Conservation (phyloP, 2,888 invertebrate genomes). For the Dolichopus griseipennis region DNA sequence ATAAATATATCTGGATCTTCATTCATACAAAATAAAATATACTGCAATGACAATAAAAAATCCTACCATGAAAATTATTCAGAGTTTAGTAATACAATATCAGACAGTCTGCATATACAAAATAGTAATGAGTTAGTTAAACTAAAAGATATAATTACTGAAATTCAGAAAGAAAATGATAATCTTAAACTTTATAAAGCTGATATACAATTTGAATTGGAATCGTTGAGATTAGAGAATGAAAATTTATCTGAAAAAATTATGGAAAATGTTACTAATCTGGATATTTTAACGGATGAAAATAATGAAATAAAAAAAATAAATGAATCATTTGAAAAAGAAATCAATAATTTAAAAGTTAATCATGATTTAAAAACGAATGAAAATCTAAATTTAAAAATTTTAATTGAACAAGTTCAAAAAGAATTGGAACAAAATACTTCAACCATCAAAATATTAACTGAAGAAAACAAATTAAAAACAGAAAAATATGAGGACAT, state of each 20-base stretch:
- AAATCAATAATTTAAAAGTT: neutral
- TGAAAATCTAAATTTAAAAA: neutral
- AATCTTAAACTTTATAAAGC: neutral
- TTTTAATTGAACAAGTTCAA: neutral
- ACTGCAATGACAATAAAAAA: too few species aligned
- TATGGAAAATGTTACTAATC: neutral
- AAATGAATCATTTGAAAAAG: neutral
- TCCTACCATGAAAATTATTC: too few species aligned
- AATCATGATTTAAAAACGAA: neutral
- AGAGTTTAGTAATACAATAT: too few species aligned
- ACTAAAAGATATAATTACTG: too few species aligned
- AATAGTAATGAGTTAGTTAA: too few species aligned
- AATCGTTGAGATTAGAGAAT: neutral
- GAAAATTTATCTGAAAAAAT: neutral
- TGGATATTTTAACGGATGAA: neutral
- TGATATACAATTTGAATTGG: constrained; percentile 7
- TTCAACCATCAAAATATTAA: too few species aligned
- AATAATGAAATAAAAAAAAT: neutral
- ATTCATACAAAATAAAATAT: too few species aligned
- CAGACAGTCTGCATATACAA: too few species aligned
- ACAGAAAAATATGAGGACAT: too few species aligned
- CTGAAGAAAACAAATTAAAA: too few species aligned
- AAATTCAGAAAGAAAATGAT: constrained; percentile 10
- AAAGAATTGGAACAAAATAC: too few species aligned
- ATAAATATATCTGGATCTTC: too few species aligned